Percentiles rank a stretch among this genome's conserved stretches.
Evolutionary conservation across 1,140 invertebrate genomes (phyloP).

Genomic region (Zaprionus tsacasi): DNA sequence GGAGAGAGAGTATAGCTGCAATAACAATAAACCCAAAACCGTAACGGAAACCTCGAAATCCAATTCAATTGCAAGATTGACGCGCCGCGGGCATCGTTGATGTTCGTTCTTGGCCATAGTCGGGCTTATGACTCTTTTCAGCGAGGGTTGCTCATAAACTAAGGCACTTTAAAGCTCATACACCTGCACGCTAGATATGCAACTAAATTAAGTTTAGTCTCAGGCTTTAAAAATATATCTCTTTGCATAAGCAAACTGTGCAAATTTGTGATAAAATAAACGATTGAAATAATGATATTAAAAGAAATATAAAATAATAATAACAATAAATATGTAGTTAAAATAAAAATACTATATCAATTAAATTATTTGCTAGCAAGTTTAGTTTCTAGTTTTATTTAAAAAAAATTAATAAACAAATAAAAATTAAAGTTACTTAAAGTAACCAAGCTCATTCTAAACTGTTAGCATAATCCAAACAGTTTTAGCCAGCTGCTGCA

Average conservation of each 20-base stretch:
- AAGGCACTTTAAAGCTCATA: too few relatives aligned
- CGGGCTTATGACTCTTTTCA: not conserved
- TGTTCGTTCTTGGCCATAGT: conserved; percentile 3
- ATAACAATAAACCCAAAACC: conserved; percentile 25
- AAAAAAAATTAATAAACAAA: too few relatives aligned
- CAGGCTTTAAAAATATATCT: too few relatives aligned
- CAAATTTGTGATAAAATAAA: too few relatives aligned
- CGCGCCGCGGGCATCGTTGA: conserved; percentile 24
- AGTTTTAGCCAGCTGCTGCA: not conserved
- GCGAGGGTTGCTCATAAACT: conserved; percentile 18
- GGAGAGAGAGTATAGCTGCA: not conserved
- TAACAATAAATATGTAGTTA: not conserved
- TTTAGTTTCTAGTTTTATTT: not conserved
- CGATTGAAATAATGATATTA: too few relatives aligned
- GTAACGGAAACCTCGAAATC: conserved; percentile 64
- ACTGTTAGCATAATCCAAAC: too few relatives aligned
- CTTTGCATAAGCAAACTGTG: too few relatives aligned
- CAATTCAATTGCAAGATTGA: conserved; percentile 73
- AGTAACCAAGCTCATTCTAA: too few relatives aligned
- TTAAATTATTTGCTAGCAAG: not conserved
- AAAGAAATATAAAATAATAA: too few relatives aligned
- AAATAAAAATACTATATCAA: not conserved
- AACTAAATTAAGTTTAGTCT: too few relatives aligned
- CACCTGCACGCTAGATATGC: too few relatives aligned
- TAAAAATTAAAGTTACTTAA: too few relatives aligned